Base-by-base conservation (phyloP, 1,140 invertebrate genomes). In the Rhopalosiphum maidis region DNA sequence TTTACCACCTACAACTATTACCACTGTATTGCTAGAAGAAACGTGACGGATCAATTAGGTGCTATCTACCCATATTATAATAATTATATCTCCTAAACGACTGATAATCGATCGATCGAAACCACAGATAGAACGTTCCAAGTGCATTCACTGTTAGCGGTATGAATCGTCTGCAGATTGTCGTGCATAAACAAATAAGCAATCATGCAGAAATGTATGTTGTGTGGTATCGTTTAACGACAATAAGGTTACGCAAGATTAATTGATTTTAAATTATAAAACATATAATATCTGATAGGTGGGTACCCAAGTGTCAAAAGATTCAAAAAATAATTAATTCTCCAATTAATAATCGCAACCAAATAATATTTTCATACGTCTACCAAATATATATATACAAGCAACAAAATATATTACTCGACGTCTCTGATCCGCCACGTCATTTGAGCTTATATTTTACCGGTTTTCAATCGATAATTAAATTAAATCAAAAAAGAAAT, bases 1-100 rank as follows among this genome's bases (percentile, higher is more conserved):
- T 77, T 15, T n/a, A n/a, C 60, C 60, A 77, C 60, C 60, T 77
- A 68, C 60, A 18, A 68, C 60, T 68, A 68, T n/a, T 5, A 18
- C n/a, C n/a, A n/a, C 5, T 15, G 6, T 51, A 51, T 18, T 18
- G 60, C 30, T 18, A n/a, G 30, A 21, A 15, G 30, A n/a, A 77
- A 77, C 60, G 60, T 77, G 60, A 77, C 60, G 60, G 60, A 77
- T 77, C 60, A 77, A 77, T 77, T 77, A 77, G 60, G n/a, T 6
- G 60, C 30, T 3, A 30, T 60, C 25, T 30, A 5, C 55, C 60
- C 11, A 9, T 8, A 7, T 25, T 60, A n/a, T 30, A 60, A n/a
- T 77, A 77, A 77, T 77, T 18, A n/a, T n/a, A 77, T 15, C 25
- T 68, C 60, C 15, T n/a, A 68, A 68, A 68, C 60, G 60, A 68